Evolutionary conservation across 2,113 vertebrate genomes (phyloP), one percentile per base, ranked within the genome.

Genomic region (Opisthocomus hoazin): DNA sequence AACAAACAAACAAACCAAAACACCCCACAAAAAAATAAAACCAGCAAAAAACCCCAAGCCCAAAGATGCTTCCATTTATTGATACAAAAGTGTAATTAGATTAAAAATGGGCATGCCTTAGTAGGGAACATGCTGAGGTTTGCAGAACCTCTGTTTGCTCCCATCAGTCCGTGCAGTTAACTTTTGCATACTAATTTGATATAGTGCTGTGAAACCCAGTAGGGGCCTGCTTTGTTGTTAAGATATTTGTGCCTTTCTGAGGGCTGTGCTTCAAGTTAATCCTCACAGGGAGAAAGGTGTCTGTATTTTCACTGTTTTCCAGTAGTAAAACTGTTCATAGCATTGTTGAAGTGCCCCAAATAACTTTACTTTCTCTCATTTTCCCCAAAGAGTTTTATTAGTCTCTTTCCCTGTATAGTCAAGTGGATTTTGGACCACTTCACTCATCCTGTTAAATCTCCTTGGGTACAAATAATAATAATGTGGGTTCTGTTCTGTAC

Each of bases 11-110:
- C 16, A 20, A 39, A 30, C 18, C 18, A 37, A 48, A 45, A 18
- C 20, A 46, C 5, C 13, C 15, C 10, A 15, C 23, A 41, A 48
- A 76, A 64, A 15, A 45, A 45, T 17, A 29, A 30, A 80, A 45
- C 13, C 16, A 27, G 9, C 10, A 54, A 64, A 48, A 54, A 1
- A 2, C 3, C 20, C 1, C 0, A 71, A 83, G 46, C 11, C 15
- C 26, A 58, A n/a, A 73, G 34, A 20, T 51, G 15, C 30, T 64
- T 79, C 27, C 53, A 6, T 90, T 74, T 58, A 69, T 39, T 58
- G 48, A 12, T 82, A 36, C 6, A 51, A 6, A 41, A 23, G 10
- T 77, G 17, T 53, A 37, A 77, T 71, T 61, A 73, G 16, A 20
- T 81, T 51, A 37, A 66, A 91, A 64, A 37, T 12, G 34, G 37